Percentiles rank a stretch among this genome's conserved stretches.
Evolutionary conservation across 2,113 vertebrate species (phyloP).

Genomic region (Platanista minor): DNA sequence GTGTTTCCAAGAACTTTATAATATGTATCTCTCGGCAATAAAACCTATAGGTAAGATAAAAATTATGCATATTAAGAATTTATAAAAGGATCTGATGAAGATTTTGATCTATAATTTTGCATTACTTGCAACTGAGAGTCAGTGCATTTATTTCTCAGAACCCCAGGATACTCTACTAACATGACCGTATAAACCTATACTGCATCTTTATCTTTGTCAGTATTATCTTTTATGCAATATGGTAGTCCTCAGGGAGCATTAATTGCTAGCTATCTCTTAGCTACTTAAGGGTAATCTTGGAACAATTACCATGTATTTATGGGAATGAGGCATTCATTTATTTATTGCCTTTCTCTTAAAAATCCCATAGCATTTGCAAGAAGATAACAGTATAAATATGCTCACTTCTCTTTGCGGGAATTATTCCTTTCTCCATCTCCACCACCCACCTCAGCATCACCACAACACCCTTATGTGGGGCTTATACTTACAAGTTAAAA

Average conservation of each 20-base stretch:
- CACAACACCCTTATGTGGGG: rapidly evolving
- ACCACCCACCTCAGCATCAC: not conserved
- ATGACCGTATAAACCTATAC: not conserved
- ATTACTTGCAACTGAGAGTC: slow-evolving; percentile 24
- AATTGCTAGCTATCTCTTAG: slow-evolving; percentile 55
- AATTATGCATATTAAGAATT: slow-evolving; percentile 6
- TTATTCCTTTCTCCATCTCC: not conserved
- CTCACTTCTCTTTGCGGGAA: slow-evolving; percentile 29
- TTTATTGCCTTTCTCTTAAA: slow-evolving; percentile 66
- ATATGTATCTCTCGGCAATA: not conserved
- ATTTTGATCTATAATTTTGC: slow-evolving; percentile 44
- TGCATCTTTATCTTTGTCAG: slow-evolving; percentile 38
- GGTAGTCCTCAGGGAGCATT: slow-evolving; percentile 46
- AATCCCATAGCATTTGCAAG: slow-evolving; percentile 46
- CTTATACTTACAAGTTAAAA: not conserved
- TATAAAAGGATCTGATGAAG: slow-evolving; percentile 10
- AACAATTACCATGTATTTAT: slow-evolving; percentile 64
- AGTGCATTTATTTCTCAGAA: slow-evolving; percentile 44
- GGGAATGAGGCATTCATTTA: slow-evolving; percentile 59
- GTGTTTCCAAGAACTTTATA: not conserved
- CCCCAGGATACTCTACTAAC: not conserved
- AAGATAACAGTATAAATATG: slow-evolving; percentile 2
- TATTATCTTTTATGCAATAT: slow-evolving; percentile 46
- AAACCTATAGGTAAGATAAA: not conserved
- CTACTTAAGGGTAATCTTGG: slow-evolving; percentile 52